phyloP scores from a whole-genome alignment of 92 coral and sea anemone species.

The Umimayanthus kanabou region DNA sequence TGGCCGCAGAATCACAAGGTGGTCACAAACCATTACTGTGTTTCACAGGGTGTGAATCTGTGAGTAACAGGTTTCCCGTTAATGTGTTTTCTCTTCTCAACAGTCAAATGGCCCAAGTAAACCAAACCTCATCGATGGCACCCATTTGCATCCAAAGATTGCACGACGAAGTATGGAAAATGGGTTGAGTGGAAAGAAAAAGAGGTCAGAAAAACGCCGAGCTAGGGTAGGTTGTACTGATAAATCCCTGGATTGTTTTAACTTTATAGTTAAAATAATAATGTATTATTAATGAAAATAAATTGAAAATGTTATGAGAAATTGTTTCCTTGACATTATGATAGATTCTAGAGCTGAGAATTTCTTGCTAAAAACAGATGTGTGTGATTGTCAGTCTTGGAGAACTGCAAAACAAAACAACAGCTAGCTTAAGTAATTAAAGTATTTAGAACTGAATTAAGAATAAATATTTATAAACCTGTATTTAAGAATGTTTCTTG shows the following conservation, averaged over 20 bases:
- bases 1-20: neutral
- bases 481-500: neutral
- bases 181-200: slow-evolving; percentile 78
- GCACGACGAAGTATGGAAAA: slow-evolving; percentile 76
- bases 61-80: slow-evolving; percentile 5
- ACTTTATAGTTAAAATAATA: neutral
- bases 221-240: slow-evolving; percentile 67
- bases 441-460: slow-evolving; percentile 49
- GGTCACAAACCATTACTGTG: neutral
- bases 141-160: slow-evolving; percentile 67
- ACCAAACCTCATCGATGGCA: slow-evolving; percentile 65
- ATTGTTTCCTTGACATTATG: neutral
- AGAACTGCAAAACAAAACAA: slow-evolving; percentile 11
- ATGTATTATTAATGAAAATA: neutral
- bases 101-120: slow-evolving; percentile 81
- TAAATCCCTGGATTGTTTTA: slow-evolving; percentile 5
- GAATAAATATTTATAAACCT: slow-evolving; percentile 47
- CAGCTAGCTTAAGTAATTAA: slow-evolving; percentile 46
- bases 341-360: slow-evolving; percentile 22
- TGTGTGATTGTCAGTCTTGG: slow-evolving; percentile 6
- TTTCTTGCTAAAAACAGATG: slow-evolving; percentile 8
- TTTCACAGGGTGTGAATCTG: neutral
- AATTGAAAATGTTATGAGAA: neutral
- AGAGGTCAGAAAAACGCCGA: slow-evolving; percentile 77
- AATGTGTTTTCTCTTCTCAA: slow-evolving; percentile 3